Percentiles rank a stretch among this genome's conserved stretches.
phyloP scores from a whole-genome alignment of 1,140 invertebrate species.

The Proctacanthus coquilletti region DNA sequence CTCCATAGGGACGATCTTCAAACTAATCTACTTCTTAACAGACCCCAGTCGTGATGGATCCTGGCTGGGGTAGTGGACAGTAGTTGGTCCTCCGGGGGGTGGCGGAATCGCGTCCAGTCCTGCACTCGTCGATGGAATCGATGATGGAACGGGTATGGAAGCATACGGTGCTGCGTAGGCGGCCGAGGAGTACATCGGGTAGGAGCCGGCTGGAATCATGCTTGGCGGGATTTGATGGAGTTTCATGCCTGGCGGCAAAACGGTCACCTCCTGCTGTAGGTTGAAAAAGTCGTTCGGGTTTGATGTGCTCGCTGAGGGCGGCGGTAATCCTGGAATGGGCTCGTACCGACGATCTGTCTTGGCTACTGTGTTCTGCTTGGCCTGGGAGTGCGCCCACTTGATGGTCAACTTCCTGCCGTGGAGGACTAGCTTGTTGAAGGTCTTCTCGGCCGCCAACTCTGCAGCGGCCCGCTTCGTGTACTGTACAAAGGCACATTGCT shows the following conservation, averaged over 20 bases:
- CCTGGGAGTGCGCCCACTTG: slow-evolving; percentile 92
- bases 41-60: slow-evolving; percentile 81
- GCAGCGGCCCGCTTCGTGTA: slow-evolving; percentile 81
- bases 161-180: slow-evolving; percentile 32
- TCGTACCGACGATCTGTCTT: slow-evolving; percentile 36
- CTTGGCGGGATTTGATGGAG: slow-evolving; percentile 34
- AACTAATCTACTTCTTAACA: slow-evolving; percentile 20
- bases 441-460: slow-evolving; percentile 87
- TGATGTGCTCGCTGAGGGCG: slow-evolving; percentile 33
- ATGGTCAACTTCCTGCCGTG: slow-evolving; percentile 78
- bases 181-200: slow-evolving; percentile 42
- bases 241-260: slow-evolving; percentile 34
- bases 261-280: slow-evolving; percentile 40
- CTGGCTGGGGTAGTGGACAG: slow-evolving; percentile 86
- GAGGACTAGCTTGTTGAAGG: slow-evolving; percentile 89
- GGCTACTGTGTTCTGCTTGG: slow-evolving; percentile 36
- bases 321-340: slow-evolving; percentile 73
- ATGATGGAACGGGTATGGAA: slow-evolving; percentile 36
- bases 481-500: slow-evolving; percentile 96
- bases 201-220: slow-evolving; percentile 34
- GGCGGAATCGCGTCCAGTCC: slow-evolving; percentile 32
- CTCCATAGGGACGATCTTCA: too few species aligned
- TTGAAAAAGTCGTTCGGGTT: slow-evolving; percentile 66
- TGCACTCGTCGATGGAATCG: slow-evolving; percentile 22
- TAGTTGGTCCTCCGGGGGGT: slow-evolving; percentile 32